Base-by-base conservation (phyloP, 2,888 invertebrate genomes). In the Microchrysa polita region DNA sequence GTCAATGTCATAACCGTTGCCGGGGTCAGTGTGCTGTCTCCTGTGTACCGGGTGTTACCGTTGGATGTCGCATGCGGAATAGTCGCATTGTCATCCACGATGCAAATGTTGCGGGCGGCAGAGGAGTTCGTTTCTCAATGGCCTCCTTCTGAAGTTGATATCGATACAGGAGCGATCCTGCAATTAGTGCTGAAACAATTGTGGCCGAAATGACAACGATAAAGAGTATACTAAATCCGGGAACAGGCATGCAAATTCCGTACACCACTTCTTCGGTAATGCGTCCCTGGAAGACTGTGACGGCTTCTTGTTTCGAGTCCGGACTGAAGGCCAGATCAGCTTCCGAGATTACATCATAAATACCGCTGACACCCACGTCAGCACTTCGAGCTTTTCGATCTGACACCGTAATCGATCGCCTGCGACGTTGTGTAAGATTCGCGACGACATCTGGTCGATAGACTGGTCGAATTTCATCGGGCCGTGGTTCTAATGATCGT, bases 241-340 rank as follows among this genome's bases (percentile, higher is more conserved):
- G 92, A 23, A 95, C 93, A 0, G 95, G 95, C 88, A 96, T 90
- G 80, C 95, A 96, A 69, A 96, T 94, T 40, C 95, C 95, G 82
- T 96, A 96, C 7, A 96, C 94, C 0, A 94, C 93, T 85, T 95
- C 95, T 82, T 95, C 95, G 63, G 92, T 88, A 80, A 94, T 95
- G 81, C 93, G 88, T 69, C 95, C 94, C 84, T 94, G 94, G 83
- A 94, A 94, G 0, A 95, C 93, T 2, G 94, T 94, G 1, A 94
- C 94, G 0, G 94, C 91, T 83, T 94, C 94, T 61, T 90, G 89
- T 78, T 90, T 88, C 67, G 89, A 87, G 79, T 94, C 93, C 0
- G 95, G 94, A 78, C 93, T 94, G 83, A 96, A 96, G 48, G 93
- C 95, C 53, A 96, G 86, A 83, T 96, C 96, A 1, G 95, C 94